Conservation (phyloP, 2,888 invertebrate species). For the Cyrtodaria siliqua region DNA sequence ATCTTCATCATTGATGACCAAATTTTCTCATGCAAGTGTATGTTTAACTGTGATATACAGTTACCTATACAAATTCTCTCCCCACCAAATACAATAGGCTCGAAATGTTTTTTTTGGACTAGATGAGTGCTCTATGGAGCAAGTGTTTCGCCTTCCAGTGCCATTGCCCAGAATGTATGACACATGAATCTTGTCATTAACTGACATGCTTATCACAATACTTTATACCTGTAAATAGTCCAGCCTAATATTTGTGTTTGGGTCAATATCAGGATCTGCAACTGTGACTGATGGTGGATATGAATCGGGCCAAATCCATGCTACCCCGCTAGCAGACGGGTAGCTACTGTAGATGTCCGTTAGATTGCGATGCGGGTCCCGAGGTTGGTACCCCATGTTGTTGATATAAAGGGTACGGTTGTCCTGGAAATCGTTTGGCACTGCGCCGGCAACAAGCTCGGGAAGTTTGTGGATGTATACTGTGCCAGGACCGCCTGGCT, state of each 20-base stretch:
- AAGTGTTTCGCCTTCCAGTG: too few relatives aligned
- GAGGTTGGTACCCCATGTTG: constrained; percentile 60
- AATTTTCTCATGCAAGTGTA: too few relatives aligned
- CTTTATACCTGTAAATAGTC: constrained; percentile 72
- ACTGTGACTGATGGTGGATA: constrained; percentile 64
- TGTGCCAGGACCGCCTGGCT: constrained; percentile 76
- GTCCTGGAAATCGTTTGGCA: constrained; percentile 46
- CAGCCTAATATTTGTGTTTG: constrained; percentile 47
- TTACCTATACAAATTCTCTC: too few relatives aligned
- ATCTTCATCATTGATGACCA: too few relatives aligned
- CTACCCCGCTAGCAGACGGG: constrained; percentile 54
- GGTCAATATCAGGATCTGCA: constrained; percentile 20
- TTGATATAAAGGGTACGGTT: constrained; percentile 74
- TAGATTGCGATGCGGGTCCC: constrained; percentile 52
- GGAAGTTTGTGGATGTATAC: constrained; percentile 73
- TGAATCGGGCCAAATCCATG: constrained; percentile 69
- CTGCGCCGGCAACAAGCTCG: constrained; percentile 27
- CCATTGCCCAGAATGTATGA: too few relatives aligned
- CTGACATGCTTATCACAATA: too few relatives aligned
- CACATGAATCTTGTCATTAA: too few relatives aligned
- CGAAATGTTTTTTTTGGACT: too few relatives aligned
- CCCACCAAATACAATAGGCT: too few relatives aligned
- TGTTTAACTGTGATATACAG: too few relatives aligned
- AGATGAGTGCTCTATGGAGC: too few relatives aligned
- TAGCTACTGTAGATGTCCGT: constrained; percentile 53